Base-by-base conservation (phyloP, 2,888 invertebrate genomes). In the Parelbella ahira region DNA sequence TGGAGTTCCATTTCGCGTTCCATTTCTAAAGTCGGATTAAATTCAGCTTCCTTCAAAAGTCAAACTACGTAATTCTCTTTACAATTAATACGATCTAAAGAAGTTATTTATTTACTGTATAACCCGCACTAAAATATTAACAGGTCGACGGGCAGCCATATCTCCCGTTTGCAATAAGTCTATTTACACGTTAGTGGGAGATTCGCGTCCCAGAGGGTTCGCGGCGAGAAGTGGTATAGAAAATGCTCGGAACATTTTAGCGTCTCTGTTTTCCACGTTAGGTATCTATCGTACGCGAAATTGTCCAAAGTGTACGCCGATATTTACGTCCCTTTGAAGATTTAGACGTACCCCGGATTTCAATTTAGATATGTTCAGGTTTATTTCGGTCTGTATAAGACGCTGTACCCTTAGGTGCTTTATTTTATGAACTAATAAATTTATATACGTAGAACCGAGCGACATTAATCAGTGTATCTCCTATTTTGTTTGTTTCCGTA, bases 121-220 rank as follows among this genome's bases (percentile, higher is more conserved):
- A 61, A 61, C 58, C 54, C 51, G 50, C 53, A 56, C 58, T 71
- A 58, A 58, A 60, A 62, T 60, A 67, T 62, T 66, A 60, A 64
- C 60, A 56, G 45, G 44, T 47, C 45, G 49, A 62, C 60, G 56
- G 54, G 53, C 49, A 53, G 50, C 56, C 53, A 60, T 63, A 56
- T 53, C 48, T 53, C 47, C 58, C 58, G 55, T 52, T 64, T 62
- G 60, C 63, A 63, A 67, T 68, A 72, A 68, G 59, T 68, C 62
- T 59, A 68, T 71, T 72, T 69, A 69, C 64, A 63, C 64, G 57
- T 71, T 63, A 58, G 60, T 61, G 53, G 57, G 57, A 67, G 59
- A 68, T 59, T 60, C 55, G 53, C 56, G 58, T 57, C 70, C 64
- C 71, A 21, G 18, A 51, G 63, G 73, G 52, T 53, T 50, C 50